Percentiles rank a stretch among this genome's conserved stretches.
Evolutionary conservation across 1,140 invertebrate genomes (phyloP).

Genomic region (Zaprionus taronus): DNA sequence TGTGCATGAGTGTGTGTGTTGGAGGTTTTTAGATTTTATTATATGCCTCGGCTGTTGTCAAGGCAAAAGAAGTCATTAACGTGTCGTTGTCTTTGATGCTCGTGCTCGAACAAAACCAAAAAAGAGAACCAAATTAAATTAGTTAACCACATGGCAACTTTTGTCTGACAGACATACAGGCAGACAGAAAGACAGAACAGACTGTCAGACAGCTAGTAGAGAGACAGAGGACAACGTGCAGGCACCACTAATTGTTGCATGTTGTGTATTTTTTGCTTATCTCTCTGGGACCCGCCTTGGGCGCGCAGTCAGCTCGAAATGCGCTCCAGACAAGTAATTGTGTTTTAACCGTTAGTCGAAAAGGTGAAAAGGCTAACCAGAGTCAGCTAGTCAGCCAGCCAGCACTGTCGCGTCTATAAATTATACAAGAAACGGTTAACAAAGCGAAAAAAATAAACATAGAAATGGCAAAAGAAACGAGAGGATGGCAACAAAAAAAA

Average conservation of each 20-base stretch:
- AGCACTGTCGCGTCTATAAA: conserved; percentile 72
- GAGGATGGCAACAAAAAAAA: conserved; percentile 34
- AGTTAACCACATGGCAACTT: conserved; percentile 83
- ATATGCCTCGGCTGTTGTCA: conserved; percentile 70
- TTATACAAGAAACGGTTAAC: conserved; percentile 73
- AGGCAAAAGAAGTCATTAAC: conserved; percentile 82
- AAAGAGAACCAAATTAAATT: conserved; percentile 82
- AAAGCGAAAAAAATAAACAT: conserved; percentile 16
- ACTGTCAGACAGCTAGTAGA: conserved; percentile 15
- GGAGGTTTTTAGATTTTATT: conserved; percentile 78
- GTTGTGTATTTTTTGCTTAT: conserved; percentile 80
- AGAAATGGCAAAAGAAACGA: conserved; percentile 24
- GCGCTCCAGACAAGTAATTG: conserved; percentile 66
- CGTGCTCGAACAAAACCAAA: conserved; percentile 45
- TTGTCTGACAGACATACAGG: conserved; percentile 55
- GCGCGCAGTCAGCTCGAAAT: conserved; percentile 57
- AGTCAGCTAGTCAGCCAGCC: conserved; percentile 40
- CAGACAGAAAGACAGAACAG: conserved; percentile 29
- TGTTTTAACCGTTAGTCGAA: conserved; percentile 73
- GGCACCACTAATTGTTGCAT: conserved; percentile 80
- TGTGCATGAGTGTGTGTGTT: conserved; percentile 20
- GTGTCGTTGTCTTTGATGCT: conserved; percentile 82
- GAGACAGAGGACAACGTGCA: conserved; percentile 24
- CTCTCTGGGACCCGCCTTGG: conserved; percentile 50
- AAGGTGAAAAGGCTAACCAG: conserved; percentile 57